Conservation (phyloP, 2,888 invertebrate species). For the Eupithecia centaureata region DNA sequence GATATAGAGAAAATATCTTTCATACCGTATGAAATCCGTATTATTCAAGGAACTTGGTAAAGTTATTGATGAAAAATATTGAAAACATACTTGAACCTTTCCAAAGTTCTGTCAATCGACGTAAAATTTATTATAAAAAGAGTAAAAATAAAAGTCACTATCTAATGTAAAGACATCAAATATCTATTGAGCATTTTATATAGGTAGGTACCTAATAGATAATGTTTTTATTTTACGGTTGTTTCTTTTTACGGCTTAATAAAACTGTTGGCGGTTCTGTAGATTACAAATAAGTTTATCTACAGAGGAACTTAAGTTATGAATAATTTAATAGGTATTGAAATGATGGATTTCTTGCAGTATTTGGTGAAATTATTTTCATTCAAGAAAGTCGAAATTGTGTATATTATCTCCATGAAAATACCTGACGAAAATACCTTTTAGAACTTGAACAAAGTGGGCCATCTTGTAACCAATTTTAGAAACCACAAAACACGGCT, state of each 20-base stretch:
- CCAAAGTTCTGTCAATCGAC: not conserved
- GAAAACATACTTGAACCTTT: not conserved
- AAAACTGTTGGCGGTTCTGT: not conserved
- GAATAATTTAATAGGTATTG: too few species aligned
- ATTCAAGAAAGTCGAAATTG: not conserved
- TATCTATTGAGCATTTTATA: not conserved
- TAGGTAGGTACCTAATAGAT: not conserved
- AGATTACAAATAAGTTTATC: not conserved
- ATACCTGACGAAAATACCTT: not conserved
- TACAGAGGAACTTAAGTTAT: not conserved
- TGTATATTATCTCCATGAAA: not conserved
- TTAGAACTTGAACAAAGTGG: slow-evolving; percentile 10
- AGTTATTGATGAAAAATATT: not conserved
- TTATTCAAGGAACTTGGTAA: not conserved
- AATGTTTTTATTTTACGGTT: not conserved
- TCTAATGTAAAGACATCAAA: not conserved
- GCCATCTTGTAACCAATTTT: slow-evolving; percentile 19
- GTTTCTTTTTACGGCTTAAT: not conserved
- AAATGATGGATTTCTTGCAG: too few species aligned
- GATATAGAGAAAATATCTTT: not conserved
- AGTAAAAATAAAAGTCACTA: not conserved
- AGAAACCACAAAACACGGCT: slow-evolving; percentile 22
- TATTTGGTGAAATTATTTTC: too few species aligned
- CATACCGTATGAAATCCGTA: not conserved
- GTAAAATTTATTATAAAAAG: not conserved